Percentiles rank a stretch among this genome's conserved stretches.
Evolutionary conservation across 2,888 invertebrate genomes (phyloP).

Genomic region (Plagodis dolabraria): DNA sequence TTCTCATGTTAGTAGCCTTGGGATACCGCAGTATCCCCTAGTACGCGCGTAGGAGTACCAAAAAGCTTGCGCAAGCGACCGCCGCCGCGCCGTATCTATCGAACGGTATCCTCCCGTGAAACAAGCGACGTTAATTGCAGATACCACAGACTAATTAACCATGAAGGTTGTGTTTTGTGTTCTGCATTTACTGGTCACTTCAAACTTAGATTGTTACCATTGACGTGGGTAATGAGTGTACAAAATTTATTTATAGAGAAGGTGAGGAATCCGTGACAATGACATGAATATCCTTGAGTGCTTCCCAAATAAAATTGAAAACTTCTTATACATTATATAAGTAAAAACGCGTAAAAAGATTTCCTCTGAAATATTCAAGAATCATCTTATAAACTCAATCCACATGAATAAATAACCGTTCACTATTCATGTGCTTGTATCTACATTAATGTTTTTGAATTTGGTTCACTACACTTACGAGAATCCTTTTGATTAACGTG

Average conservation of each 20-base stretch:
- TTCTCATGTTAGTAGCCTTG: not conserved
- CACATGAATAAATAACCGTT: no score
- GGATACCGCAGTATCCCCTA: slow-evolving; percentile 6
- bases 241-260: slow-evolving; percentile 7
- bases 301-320: not conserved
- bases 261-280: not conserved
- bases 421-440: no score
- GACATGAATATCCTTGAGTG: not conserved
- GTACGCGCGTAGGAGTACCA: slow-evolving; percentile 34
- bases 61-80: slow-evolving; percentile 50
- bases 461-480: no score
- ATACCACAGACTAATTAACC: slow-evolving; percentile 69
- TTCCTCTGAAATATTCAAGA: no score
- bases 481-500: no score
- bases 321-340: no score
- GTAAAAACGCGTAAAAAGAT: no score
- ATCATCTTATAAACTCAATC: no score
- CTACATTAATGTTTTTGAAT: no score
- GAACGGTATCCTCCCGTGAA: slow-evolving; percentile 52
- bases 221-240: slow-evolving; percentile 21
- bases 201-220: slow-evolving; percentile 16
- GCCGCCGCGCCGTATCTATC: slow-evolving; percentile 41
- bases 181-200: slow-evolving; percentile 15
- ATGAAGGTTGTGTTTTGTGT: slow-evolving; percentile 58
- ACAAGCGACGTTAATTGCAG: slow-evolving; percentile 65